Percentiles rank a stretch among this genome's conserved stretches.
Conservation (phyloP, 2,888 invertebrate genomes). For the Gortyna flavago region DNA sequence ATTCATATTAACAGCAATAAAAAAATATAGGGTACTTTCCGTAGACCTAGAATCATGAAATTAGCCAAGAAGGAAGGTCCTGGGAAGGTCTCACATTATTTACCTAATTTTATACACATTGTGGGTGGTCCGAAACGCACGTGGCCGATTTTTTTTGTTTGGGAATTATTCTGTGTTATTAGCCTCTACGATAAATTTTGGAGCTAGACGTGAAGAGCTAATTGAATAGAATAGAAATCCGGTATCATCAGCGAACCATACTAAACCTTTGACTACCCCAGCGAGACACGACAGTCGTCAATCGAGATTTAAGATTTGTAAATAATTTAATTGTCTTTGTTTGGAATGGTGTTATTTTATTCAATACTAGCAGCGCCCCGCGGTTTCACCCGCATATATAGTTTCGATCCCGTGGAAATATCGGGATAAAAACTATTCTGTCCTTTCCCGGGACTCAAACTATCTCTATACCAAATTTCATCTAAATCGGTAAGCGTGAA, state of each 20-base stretch:
- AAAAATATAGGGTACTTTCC: neutral
- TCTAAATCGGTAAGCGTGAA: too few species aligned
- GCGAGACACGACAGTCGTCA: neutral
- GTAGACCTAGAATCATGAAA: neutral
- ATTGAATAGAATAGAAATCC: neutral
- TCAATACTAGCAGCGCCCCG: too few species aligned
- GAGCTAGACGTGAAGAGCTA: neutral
- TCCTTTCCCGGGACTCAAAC: too few species aligned
- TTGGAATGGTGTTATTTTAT: neutral
- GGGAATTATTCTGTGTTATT: neutral
- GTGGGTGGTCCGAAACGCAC: too few species aligned
- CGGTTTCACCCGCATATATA: too few species aligned
- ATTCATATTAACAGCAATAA: too few species aligned
- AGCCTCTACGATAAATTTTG: neutral
- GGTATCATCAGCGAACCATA: neutral
- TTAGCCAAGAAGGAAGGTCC: neutral
- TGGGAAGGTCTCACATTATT: neutral
- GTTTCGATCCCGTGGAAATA: too few species aligned
- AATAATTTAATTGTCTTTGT: too few species aligned
- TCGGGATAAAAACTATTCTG: too few species aligned
- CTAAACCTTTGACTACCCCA: neutral
- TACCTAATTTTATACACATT: too few species aligned
- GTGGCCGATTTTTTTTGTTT: neutral
- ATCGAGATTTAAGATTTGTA: too few species aligned
- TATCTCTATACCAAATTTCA: too few species aligned